Conservation (phyloP, 2,113 vertebrate genomes). For the Polypterus bichir region DNA sequence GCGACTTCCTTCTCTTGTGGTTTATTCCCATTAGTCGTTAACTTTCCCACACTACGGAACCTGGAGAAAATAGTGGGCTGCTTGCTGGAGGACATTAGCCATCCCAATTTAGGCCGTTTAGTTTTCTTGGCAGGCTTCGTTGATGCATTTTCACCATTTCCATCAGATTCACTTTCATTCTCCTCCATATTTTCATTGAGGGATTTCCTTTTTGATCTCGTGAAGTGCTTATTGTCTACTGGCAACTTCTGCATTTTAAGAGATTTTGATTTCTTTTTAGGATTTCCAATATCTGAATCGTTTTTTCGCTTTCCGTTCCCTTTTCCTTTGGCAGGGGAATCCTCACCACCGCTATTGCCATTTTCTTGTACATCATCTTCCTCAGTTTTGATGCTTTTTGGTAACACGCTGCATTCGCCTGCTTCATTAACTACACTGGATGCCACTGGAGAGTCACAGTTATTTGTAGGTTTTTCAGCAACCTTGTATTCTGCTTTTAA, state of each 20-base stretch:
- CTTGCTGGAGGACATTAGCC: slow-evolving; percentile 70
- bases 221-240: slow-evolving; percentile 54
- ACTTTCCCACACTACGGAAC: slow-evolving; percentile 76
- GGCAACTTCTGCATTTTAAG: slow-evolving; percentile 50
- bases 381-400: neutral
- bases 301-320: slow-evolving; percentile 79
- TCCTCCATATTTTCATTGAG: slow-evolving; percentile 18
- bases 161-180: slow-evolving; percentile 26
- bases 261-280: slow-evolving; percentile 82
- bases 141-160: slow-evolving; percentile 32
- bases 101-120: slow-evolving; percentile 61
- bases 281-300: slow-evolving; percentile 73
- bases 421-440: slow-evolving; percentile 7
- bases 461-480: slow-evolving; percentile 21
- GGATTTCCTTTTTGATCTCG: slow-evolving; percentile 83
- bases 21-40: slow-evolving; percentile 49
- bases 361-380: slow-evolving; percentile 8
- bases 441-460: neutral
- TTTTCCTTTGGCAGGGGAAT: slow-evolving; percentile 37
- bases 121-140: slow-evolving; percentile 59
- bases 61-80: slow-evolving; percentile 95
- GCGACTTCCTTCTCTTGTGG: slow-evolving; percentile 36
- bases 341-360: slow-evolving; percentile 28
- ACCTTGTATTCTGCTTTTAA: slow-evolving; percentile 70
- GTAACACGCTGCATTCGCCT: neutral